Evolutionary conservation across 2,113 vertebrate species (phyloP).

Genomic region (Lagopus leucura): DNA sequence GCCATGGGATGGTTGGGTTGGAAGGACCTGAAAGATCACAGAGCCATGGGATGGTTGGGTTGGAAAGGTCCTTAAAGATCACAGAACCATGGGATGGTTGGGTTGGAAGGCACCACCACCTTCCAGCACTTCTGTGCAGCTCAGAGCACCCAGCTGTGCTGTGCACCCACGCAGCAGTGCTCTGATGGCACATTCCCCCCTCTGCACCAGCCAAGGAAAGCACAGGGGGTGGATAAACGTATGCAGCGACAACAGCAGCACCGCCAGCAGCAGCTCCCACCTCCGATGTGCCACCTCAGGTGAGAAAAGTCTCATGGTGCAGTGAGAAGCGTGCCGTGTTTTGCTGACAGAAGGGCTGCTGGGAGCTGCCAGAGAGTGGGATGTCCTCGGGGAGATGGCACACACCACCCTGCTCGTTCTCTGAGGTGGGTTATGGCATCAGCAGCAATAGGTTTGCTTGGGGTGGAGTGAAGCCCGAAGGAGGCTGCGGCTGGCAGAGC

Average conservation of each 20-base stretch:
- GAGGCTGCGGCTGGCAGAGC: background rate
- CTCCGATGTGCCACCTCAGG: background rate
- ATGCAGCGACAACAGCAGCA: background rate
- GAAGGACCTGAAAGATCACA: no score
- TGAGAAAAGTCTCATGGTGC: background rate
- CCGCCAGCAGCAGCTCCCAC: background rate
- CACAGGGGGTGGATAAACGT: background rate
- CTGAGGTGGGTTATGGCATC: background rate
- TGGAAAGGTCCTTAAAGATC: no score
- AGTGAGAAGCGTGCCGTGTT: background rate
- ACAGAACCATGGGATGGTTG: no score
- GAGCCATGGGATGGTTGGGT: no score
- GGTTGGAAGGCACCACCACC: background rate
- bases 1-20: no score
- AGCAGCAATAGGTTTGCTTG: background rate
- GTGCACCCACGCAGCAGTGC: background rate
- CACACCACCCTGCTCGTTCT: background rate
- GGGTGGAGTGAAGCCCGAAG: background rate
- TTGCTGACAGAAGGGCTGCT: background rate
- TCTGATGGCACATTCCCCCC: background rate
- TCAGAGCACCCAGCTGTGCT: background rate
- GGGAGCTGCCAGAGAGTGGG: background rate
- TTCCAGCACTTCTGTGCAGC: background rate
- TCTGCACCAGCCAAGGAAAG: background rate
- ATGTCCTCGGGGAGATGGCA: background rate